Evolutionary conservation across 2,113 vertebrate species (phyloP).

Genomic region (Xenopus tropicalis): UCB_Xtro_10.0 CM004450.2:103246001-103246500

Average conservation of each 20-base stretch:
- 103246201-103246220: too few relatives aligned
- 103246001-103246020: too few relatives aligned
- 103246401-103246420: constrained; percentile 20
- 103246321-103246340: constrained; percentile 31
- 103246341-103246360: constrained; percentile 12
- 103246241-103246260: constrained; percentile 8
- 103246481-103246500: background rate
- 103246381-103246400: constrained; percentile 24
- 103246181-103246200: too few relatives aligned
- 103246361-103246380: constrained; percentile 8
- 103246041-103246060: too few relatives aligned
- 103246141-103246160: too few relatives aligned
- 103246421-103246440: background rate
- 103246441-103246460: background rate
- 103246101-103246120: too few relatives aligned
- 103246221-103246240: too few relatives aligned
- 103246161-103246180: too few relatives aligned
- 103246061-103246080: too few relatives aligned
- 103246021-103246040: too few relatives aligned
- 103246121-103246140: too few relatives aligned
- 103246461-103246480: background rate
- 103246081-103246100: too few relatives aligned
- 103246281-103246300: constrained; percentile 25
- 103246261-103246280: constrained; percentile 20
- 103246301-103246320: constrained; percentile 6